Evolutionary conservation across 2,888 invertebrate genomes (phyloP).

Genomic region (Xanthorhoe designata): DNA sequence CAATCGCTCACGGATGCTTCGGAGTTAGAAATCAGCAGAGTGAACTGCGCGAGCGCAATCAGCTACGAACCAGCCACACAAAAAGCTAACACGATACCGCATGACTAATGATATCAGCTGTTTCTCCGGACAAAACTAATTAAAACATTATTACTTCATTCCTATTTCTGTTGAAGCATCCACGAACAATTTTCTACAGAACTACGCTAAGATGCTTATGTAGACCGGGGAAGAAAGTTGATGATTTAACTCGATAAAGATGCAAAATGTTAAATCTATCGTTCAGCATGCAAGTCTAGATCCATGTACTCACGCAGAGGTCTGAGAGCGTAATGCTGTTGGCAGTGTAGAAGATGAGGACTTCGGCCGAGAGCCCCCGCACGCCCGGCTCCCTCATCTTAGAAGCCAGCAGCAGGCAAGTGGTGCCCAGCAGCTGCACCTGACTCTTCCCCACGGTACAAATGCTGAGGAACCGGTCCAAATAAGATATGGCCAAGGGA

Average conservation of each 20-base stretch:
- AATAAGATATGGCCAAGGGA: slow-evolving; percentile 95
- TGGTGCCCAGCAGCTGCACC: slow-evolving; percentile 96
- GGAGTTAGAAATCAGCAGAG: slow-evolving; percentile 71
- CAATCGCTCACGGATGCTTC: slow-evolving; percentile 71
- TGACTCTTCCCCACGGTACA: slow-evolving; percentile 93
- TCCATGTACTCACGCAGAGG: slow-evolving; percentile 91
- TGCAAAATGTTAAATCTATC: not conserved
- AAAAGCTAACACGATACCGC: slow-evolving; percentile 64
- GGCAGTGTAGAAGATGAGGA: slow-evolving; percentile 96
- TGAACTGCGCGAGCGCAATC: slow-evolving; percentile 67
- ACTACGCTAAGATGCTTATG: slow-evolving; percentile 28
- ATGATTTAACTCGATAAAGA: not conserved
- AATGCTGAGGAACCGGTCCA: slow-evolving; percentile 96
- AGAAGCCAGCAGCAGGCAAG: slow-evolving; percentile 96
- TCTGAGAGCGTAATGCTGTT: slow-evolving; percentile 95
- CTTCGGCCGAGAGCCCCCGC: slow-evolving; percentile 91
- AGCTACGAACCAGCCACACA: slow-evolving; percentile 56
- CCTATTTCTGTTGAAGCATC: slow-evolving; percentile 28
- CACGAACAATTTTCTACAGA: slow-evolving; percentile 34
- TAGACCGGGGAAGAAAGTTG: slow-evolving; percentile 14
- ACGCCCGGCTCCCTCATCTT: slow-evolving; percentile 94
- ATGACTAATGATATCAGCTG: slow-evolving; percentile 75
- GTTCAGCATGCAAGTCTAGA: not conserved
- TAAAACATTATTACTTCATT: slow-evolving; percentile 60
- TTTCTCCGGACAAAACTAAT: slow-evolving; percentile 65